phyloP scores from a whole-genome alignment of 2,888 invertebrate species.

The Megaustenia siamemsis region DNA sequence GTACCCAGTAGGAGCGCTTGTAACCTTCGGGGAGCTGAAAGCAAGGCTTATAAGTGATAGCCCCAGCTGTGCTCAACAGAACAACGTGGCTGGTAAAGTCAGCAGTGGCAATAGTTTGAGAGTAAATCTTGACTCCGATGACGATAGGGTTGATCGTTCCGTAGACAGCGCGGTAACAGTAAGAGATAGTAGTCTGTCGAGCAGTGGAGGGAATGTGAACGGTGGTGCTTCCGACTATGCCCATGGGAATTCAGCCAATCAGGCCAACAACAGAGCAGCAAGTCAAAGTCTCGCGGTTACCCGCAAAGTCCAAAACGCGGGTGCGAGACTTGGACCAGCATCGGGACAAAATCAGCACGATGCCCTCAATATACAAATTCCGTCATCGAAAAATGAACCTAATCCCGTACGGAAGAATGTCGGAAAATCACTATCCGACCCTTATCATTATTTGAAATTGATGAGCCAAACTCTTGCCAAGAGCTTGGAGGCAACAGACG shows the following conservation, averaged over 20 bases:
- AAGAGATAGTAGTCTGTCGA: neutral
- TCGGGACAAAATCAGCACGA: neutral
- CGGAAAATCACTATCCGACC: neutral
- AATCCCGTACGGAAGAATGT: neutral
- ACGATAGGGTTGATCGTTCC: too few relatives aligned
- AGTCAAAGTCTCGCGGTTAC: neutral
- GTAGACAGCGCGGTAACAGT: neutral
- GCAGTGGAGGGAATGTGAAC: too few relatives aligned
- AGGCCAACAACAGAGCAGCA: neutral
- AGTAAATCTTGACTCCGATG: neutral
- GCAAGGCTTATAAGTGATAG: too few relatives aligned
- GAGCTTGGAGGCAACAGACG: neutral
- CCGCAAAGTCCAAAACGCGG: too few relatives aligned
- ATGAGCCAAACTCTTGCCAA: neutral
- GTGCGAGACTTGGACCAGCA: neutral
- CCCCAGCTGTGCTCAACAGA: neutral
- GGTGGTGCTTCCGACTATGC: neutral
- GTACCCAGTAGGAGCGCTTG: slow-evolving; percentile 39
- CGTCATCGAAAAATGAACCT: neutral
- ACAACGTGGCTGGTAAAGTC: neutral
- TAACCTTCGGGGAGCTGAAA: neutral
- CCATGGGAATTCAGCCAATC: neutral
- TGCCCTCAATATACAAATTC: neutral
- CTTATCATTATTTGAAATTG: neutral
- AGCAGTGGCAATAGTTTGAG: neutral